Evolutionary conservation across 1,140 invertebrate genomes (phyloP).

Genomic region (Patella vulgata): DNA sequence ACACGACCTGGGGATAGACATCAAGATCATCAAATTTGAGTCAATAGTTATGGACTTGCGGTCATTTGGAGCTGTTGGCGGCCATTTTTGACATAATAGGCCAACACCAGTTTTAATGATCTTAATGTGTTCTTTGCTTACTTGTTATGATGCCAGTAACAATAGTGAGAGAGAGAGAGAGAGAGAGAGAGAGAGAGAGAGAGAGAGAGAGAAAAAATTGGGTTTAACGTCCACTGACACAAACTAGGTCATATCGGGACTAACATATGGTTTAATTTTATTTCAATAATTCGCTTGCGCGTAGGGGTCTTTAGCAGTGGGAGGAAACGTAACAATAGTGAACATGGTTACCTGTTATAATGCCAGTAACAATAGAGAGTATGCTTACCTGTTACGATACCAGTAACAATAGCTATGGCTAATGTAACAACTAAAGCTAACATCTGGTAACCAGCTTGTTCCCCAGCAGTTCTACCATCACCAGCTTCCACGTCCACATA

Average conservation of each 20-base stretch:
- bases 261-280: too few relatives aligned
- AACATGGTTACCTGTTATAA: background rate
- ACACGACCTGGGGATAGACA: too few relatives aligned
- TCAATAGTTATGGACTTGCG: too few relatives aligned
- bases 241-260: too few relatives aligned
- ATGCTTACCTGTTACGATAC: conserved; percentile 79
- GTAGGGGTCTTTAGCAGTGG: too few relatives aligned
- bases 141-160: background rate
- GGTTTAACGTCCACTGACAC: too few relatives aligned
- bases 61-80: too few relatives aligned
- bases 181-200: background rate
- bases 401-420: conserved; percentile 77
- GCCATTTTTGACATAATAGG: too few relatives aligned
- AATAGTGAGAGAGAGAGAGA: background rate
- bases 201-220: background rate
- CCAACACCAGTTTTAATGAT: too few relatives aligned
- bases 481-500: conserved; percentile 65
- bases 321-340: background rate
- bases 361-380: background rate
- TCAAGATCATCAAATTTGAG: too few relatives aligned
- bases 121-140: too few relatives aligned
- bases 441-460: conserved; percentile 85
- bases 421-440: conserved; percentile 79
- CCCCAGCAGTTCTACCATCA: conserved; percentile 72
- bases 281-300: too few relatives aligned